Conservation (phyloP, 1,140 invertebrate genomes). For the Akabosia matsudoensis region DNA sequence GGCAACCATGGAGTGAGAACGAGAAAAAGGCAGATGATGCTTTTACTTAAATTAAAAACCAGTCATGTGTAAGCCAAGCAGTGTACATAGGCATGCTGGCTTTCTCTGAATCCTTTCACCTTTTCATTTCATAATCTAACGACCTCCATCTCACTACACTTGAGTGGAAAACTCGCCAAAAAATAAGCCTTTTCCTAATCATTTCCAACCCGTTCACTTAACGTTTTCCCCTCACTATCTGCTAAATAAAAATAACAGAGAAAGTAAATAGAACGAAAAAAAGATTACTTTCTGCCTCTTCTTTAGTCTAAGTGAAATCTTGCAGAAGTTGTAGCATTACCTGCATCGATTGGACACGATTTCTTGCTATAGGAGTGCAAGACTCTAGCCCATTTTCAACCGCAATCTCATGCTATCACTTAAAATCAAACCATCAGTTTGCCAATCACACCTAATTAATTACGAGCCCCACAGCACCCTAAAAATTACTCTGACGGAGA, state of each 20-base stretch:
- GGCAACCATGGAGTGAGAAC: not conserved
- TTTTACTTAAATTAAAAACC: constrained; percentile 18
- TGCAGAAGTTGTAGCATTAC: too few species aligned
- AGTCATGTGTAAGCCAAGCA: not conserved
- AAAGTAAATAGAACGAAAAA: not conserved
- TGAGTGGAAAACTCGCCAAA: not conserved
- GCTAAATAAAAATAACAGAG: too few species aligned
- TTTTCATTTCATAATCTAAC: not conserved
- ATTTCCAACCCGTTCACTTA: not conserved
- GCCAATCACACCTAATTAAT: not conserved
- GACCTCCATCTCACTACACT: not conserved
- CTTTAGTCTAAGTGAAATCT: not conserved
- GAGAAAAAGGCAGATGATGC: not conserved
- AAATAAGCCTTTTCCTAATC: not conserved
- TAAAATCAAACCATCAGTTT: not conserved
- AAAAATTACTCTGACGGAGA: too few species aligned
- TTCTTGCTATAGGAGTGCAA: too few species aligned
- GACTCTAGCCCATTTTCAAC: too few species aligned
- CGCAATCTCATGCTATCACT: not conserved
- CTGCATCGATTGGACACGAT: too few species aligned
- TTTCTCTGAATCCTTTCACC: not conserved
- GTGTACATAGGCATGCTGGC: too few species aligned
- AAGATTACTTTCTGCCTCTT: not conserved
- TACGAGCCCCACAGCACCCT: not conserved
- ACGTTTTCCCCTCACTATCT: too few species aligned